Conservation (phyloP, 2,113 vertebrate genomes). For the Entosphenus tridentatus region DNA sequence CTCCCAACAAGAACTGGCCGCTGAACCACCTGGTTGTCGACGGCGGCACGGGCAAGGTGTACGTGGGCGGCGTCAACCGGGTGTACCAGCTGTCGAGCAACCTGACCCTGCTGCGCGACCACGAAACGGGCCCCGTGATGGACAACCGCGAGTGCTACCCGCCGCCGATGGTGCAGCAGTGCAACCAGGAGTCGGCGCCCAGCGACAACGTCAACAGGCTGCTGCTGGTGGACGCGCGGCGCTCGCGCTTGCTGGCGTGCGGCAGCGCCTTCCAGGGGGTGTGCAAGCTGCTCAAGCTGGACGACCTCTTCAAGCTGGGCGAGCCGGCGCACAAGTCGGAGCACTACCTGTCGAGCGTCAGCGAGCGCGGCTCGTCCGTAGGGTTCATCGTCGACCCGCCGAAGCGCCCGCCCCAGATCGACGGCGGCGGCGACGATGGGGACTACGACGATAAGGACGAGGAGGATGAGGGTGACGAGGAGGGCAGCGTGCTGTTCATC, state of each 20-base stretch:
- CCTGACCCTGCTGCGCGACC: slow-evolving; percentile 56
- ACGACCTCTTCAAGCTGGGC: slow-evolving; percentile 91
- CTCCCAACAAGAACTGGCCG: slow-evolving; percentile 30
- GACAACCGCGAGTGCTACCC: slow-evolving; percentile 97
- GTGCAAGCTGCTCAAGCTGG: slow-evolving; percentile 75
- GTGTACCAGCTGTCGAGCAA: slow-evolving; percentile 79
- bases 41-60: slow-evolving; percentile 69
- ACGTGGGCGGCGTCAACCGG: slow-evolving; percentile 74
- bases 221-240: slow-evolving; percentile 89
- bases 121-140: slow-evolving; percentile 80
- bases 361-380: slow-evolving; percentile 79
- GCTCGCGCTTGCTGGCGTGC: slow-evolving; percentile 74
- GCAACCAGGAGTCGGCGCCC: slow-evolving; percentile 51
- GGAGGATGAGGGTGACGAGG: slow-evolving; percentile 12
- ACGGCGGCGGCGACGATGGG: slow-evolving; percentile 12
- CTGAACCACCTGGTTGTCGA: slow-evolving; percentile 93
- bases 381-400: slow-evolving; percentile 79
- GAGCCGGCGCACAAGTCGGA: slow-evolving; percentile 96
- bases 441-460: slow-evolving; percentile 51
- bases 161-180: slow-evolving; percentile 79
- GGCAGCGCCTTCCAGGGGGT: slow-evolving; percentile 92
- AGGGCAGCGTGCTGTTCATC: slow-evolving; percentile 51
- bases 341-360: slow-evolving; percentile 88
- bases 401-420: neutral
- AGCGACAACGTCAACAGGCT: slow-evolving; percentile 97